Evolutionary conservation across 2,888 invertebrate species (phyloP).

Genomic region (Calliscelio sp.): DNA sequence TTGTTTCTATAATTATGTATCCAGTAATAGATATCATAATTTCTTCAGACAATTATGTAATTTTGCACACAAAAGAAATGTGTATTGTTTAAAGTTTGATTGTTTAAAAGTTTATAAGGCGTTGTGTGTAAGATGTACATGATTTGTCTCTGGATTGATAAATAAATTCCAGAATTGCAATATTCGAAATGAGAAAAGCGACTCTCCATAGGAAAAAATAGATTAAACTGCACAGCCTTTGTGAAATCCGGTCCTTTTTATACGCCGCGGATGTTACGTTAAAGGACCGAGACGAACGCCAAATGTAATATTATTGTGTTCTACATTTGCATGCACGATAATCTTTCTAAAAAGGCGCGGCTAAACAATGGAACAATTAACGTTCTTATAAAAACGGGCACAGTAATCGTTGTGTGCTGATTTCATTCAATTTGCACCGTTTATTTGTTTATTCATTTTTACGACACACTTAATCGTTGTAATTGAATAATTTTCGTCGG

Average conservation of each 20-base stretch:
- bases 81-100: no score
- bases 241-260: slow-evolving; percentile 56
- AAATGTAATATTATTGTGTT: slow-evolving; percentile 66
- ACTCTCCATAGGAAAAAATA: slow-evolving; percentile 41
- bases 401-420: slow-evolving; percentile 56
- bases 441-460: slow-evolving; percentile 47
- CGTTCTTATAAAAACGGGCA: slow-evolving; percentile 52
- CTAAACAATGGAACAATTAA: slow-evolving; percentile 68
- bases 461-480: slow-evolving; percentile 36
- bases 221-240: slow-evolving; percentile 45
- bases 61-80: no score
- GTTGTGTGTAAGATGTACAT: no score
- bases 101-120: no score
- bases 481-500: slow-evolving; percentile 33
- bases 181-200: no score
- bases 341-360: slow-evolving; percentile 69
- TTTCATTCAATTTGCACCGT: slow-evolving; percentile 65
- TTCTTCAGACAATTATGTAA: no score
- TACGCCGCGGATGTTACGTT: slow-evolving; percentile 64
- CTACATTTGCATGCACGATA: slow-evolving; percentile 68
- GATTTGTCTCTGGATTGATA: no score
- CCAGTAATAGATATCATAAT: no score
- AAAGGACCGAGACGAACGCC: slow-evolving; percentile 69
- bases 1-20: no score
- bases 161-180: no score